Evolutionary conservation across 2,113 vertebrate genomes (phyloP).

Genomic region (Pedetes capensis): DNA sequence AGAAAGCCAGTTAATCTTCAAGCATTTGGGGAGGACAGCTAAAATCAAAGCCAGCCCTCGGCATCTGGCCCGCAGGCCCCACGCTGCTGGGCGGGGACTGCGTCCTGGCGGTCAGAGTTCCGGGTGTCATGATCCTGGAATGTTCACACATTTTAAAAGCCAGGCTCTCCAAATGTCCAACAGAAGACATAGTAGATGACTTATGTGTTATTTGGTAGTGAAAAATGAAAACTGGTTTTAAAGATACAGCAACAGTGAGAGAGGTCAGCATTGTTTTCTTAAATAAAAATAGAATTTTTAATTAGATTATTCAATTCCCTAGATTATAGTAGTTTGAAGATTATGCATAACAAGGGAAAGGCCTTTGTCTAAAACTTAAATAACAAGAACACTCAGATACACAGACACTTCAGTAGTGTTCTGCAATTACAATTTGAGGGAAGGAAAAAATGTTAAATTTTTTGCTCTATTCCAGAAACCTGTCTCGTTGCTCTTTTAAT

Average conservation of each 20-base stretch:
- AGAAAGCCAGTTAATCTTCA: not conserved
- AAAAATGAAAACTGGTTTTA: not conserved
- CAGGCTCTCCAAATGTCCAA: not conserved
- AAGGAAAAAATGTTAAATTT: not conserved
- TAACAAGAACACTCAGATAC: not conserved
- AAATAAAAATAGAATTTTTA: not conserved
- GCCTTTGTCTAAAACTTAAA: not conserved
- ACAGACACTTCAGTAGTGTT: not conserved
- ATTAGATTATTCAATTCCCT: not conserved
- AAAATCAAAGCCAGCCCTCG: not conserved
- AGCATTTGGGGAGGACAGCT: not conserved
- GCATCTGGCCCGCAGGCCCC: conserved; percentile 51
- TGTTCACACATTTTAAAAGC: conserved; percentile 41
- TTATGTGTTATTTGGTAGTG: not conserved
- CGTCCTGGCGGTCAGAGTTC: not conserved
- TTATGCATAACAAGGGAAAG: not conserved
- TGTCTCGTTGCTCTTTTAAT: not conserved
- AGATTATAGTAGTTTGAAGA: not conserved
- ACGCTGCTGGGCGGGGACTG: not conserved
- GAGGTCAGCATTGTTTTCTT: not conserved
- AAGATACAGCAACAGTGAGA: not conserved
- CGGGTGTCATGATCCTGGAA: not conserved
- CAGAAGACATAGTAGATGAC: not conserved
- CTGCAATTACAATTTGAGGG: not conserved
- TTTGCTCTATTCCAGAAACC: not conserved